phyloP scores from a whole-genome alignment of 2,797 vertebrate genomes.

The Urocyon cinereoargenteus region DNA sequence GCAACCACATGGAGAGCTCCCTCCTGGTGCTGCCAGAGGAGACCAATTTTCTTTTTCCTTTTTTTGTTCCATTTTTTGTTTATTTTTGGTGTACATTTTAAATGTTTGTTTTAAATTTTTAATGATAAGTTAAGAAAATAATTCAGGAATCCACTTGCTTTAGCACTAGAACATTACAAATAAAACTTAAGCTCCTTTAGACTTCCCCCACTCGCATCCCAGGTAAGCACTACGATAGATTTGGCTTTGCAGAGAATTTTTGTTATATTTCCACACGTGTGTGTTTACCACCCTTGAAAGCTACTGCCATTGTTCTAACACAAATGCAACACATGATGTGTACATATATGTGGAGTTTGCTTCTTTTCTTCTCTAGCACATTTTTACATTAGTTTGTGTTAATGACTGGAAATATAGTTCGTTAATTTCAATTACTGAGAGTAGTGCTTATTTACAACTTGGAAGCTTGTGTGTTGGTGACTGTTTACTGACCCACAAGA shows the following conservation, averaged over 20 bases:
- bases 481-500: background rate
- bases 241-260: background rate
- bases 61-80: slow-evolving; percentile 35
- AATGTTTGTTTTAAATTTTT: background rate
- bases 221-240: background rate
- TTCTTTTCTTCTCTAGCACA: background rate
- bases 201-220: background rate
- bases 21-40: background rate
- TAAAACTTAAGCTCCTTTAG: background rate
- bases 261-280: background rate
- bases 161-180: background rate
- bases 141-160: background rate
- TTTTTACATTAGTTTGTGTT: slow-evolving; percentile 9
- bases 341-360: background rate
- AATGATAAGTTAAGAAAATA: background rate
- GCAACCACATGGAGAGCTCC: background rate
- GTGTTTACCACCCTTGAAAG: background rate
- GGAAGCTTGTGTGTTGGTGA: background rate
- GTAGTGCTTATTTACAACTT: background rate
- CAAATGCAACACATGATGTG: background rate
- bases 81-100: slow-evolving; percentile 2
- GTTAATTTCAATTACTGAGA: slow-evolving; percentile 28
- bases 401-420: background rate
- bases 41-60: background rate
- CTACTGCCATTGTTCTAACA: background rate